These are phyloP conservation scores for Oligia latruncula DNA, from an alignment of 2,888 invertebrate genomes.

Conservation along the genomic window DNA sequence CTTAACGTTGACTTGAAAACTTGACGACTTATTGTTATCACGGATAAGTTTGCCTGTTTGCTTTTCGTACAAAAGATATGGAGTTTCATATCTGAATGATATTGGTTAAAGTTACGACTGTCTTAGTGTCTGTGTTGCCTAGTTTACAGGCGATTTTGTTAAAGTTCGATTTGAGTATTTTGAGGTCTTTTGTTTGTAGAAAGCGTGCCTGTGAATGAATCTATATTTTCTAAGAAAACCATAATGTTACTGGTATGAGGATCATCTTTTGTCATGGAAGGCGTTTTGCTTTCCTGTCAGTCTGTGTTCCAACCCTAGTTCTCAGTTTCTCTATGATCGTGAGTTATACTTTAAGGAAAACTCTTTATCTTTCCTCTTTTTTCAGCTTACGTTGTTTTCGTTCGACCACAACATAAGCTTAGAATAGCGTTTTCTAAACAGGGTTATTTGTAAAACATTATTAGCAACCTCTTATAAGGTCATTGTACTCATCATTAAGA, in stretches of 20 bases:
- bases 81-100: slow-evolving; percentile 7
- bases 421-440: background rate
- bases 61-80: slow-evolving; percentile 30
- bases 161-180: background rate
- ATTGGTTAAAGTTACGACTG: slow-evolving; percentile 23
- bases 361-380: background rate
- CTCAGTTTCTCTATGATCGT: background rate
- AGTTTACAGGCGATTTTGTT: background rate
- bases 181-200: background rate
- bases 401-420: background rate
- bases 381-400: background rate
- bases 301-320: background rate
- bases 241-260: background rate
- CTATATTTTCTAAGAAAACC: background rate
- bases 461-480: no score
- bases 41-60: slow-evolving; percentile 39
- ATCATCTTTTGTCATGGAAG: background rate
- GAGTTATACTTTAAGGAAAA: background rate
- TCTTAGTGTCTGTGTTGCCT: background rate
- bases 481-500: no score
- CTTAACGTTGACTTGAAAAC: slow-evolving; percentile 58
- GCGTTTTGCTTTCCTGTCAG: background rate
- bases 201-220: background rate
- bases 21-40: slow-evolving; percentile 54
- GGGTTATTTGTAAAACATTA: no score